Evolutionary conservation across 2,888 invertebrate genomes (phyloP), one percentile per base, ranked within the genome.

Genomic region (Eledona agricola): DNA sequence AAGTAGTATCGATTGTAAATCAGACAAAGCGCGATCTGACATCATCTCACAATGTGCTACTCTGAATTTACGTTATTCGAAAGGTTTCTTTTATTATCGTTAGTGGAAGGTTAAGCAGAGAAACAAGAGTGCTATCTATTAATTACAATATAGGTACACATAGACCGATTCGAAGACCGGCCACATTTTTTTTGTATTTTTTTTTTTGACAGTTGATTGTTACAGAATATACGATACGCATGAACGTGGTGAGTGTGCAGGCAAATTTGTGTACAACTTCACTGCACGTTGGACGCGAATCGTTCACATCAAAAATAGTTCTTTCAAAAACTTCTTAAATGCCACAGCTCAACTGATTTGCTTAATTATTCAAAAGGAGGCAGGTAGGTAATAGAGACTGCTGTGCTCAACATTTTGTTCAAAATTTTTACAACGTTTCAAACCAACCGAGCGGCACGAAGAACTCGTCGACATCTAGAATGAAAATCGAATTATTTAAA

Each of bases 61-160:
- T 53, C 52, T 53, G 52, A 55, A 40, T 55, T 49, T 42, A 34
- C 25, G 13, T 25, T 47, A 7, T 38, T 31, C n/a, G n/a, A 25
- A 28, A 40, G 20, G 2, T 13, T 28, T 35, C 37, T 53, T 55
- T 54, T 58, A 29, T 51, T 51, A 51, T 55, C 50, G 19, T 60
- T 38, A 53, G 61, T 61, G 57, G 53, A 63, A 71, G 74, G 73
- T 74, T 73, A 74, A 73, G 74, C 75, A 74, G 74, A 75, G 74
- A 72, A 72, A 73, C 73, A 74, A 74, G 73, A 73, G 74, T 73
- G 69, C 70, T 70, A n/a, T n/a, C n/a, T n/a, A 64, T 59, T 58
- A 56, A 34, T 43, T 56, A 60, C 47, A 51, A 49, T 57, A 68
- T 68, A 70, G 69, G 66, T 69, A 70, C 67, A 70, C 64, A 66